Evolutionary conservation across 2,888 invertebrate species (phyloP).

Genomic region (Phalera bucephala): DNA sequence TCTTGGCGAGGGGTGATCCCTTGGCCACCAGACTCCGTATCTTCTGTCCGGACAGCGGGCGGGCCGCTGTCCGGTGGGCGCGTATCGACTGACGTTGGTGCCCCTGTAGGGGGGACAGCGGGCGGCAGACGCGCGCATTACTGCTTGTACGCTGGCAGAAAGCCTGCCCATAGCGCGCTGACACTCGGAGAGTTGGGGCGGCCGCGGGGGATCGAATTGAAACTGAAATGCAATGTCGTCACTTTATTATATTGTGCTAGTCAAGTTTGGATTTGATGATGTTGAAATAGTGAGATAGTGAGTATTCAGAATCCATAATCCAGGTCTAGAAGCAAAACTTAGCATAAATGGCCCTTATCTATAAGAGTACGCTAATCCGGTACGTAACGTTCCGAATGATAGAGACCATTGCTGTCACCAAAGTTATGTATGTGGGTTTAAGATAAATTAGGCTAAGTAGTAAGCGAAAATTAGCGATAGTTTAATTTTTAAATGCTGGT

Average conservation of each 20-base stretch:
- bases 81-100: conserved; percentile 69
- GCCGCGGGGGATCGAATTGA: conserved; percentile 68
- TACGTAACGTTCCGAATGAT: too few species aligned
- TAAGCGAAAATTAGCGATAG: too few species aligned
- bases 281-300: too few species aligned
- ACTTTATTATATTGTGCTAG: neutral
- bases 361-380: too few species aligned
- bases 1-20: conserved; percentile 55
- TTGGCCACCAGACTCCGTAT: conserved; percentile 67
- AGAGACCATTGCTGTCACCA: too few species aligned
- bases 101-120: conserved; percentile 68
- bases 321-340: too few species aligned
- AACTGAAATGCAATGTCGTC: conserved; percentile 55
- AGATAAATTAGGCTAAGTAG: too few species aligned
- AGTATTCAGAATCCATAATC: too few species aligned
- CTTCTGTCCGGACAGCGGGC: conserved; percentile 58
- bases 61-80: conserved; percentile 65
- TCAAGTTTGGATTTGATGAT: neutral
- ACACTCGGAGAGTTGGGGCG: conserved; percentile 57
- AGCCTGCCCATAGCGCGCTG: conserved; percentile 66
- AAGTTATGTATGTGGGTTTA: too few species aligned
- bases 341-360: too few species aligned
- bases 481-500: too few species aligned
- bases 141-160: conserved; percentile 66
- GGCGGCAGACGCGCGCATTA: conserved; percentile 59